These are phyloP conservation scores for Parambassis ranga DNA, from an alignment of 2,797 vertebrate species.

Conservation along the genomic window DNA sequence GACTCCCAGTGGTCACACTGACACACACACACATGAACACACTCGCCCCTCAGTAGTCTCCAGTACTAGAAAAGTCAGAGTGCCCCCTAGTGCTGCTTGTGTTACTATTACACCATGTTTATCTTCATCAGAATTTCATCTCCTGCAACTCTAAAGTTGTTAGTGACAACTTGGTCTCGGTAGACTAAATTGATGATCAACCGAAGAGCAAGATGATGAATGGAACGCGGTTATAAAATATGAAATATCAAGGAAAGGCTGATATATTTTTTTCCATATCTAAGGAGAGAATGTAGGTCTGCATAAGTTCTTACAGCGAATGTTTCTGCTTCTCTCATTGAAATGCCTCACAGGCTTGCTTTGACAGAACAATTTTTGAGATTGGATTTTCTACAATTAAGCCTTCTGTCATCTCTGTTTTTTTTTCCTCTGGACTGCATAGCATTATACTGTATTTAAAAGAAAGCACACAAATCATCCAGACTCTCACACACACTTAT, in stretches of 20 bases:
- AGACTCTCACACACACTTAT: conserved; percentile 6
- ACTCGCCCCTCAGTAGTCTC: conserved; percentile 14
- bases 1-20: conserved; percentile 44
- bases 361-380: conserved; percentile 26
- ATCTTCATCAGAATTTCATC: conserved; percentile 22
- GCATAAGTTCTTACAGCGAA: conserved; percentile 1
- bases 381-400: conserved; percentile 22
- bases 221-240: conserved; percentile 38
- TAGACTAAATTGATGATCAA: conserved; percentile 38
- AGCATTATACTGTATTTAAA: background rate
- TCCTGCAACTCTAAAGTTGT: conserved; percentile 32
- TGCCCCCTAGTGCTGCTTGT: conserved; percentile 79
- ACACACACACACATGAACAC: conserved; percentile 30
- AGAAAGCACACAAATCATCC: conserved; percentile 6
- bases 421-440: background rate
- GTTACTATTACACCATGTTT: conserved; percentile 26
- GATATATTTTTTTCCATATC: conserved; percentile 18
- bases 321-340: conserved; percentile 12
- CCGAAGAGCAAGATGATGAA: conserved; percentile 38
- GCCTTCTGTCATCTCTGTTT: background rate
- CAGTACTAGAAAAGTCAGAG: conserved; percentile 63
- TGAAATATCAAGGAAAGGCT: conserved; percentile 46
- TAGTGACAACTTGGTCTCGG: conserved; percentile 40
- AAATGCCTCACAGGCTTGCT: background rate
- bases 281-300: conserved; percentile 16